A percentile compares a stretch with the other conserved stretches of the same genome.
Conservation (phyloP, 2,888 invertebrate genomes). For the Schizaphis graminum region DNA sequence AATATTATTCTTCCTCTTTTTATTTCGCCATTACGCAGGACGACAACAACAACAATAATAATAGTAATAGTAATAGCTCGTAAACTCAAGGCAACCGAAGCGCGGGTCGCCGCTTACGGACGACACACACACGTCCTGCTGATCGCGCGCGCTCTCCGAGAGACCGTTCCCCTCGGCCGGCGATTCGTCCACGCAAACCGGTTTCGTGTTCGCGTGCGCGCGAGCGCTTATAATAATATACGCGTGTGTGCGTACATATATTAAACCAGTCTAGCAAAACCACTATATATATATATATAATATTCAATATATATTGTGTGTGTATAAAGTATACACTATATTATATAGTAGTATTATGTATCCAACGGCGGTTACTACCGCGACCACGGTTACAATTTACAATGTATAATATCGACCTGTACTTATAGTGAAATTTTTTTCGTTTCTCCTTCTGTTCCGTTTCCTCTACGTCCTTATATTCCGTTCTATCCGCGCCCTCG, state of each 20-base stretch:
- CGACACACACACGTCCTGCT: neutral
- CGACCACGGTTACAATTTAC: slow-evolving; percentile 1
- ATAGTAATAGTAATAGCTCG: slow-evolving; percentile 32
- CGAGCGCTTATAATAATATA: neutral
- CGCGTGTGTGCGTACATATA: neutral
- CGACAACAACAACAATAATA: neutral
- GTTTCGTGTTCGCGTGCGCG: slow-evolving; percentile 19
- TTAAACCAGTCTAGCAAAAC: slow-evolving; percentile 62
- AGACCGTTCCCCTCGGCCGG: slow-evolving; percentile 59
- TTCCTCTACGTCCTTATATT: neutral
- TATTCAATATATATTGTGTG: neutral
- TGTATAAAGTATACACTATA: neutral
- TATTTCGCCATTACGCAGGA: neutral
- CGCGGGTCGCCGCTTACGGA: neutral
- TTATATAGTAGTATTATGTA: neutral
- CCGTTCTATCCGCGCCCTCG: neutral
- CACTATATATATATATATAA: neutral
- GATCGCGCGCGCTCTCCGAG: slow-evolving; percentile 6
- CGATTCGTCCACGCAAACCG: slow-evolving; percentile 43
- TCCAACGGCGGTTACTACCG: neutral
- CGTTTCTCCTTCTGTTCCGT: neutral
- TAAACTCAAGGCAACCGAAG: neutral
- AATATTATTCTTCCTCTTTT: neutral
- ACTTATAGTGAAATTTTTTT: neutral
- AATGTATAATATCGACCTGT: neutral